phyloP scores from a whole-genome alignment of 2,888 invertebrate genomes.

The Pristionchus maxplancki region DNA sequence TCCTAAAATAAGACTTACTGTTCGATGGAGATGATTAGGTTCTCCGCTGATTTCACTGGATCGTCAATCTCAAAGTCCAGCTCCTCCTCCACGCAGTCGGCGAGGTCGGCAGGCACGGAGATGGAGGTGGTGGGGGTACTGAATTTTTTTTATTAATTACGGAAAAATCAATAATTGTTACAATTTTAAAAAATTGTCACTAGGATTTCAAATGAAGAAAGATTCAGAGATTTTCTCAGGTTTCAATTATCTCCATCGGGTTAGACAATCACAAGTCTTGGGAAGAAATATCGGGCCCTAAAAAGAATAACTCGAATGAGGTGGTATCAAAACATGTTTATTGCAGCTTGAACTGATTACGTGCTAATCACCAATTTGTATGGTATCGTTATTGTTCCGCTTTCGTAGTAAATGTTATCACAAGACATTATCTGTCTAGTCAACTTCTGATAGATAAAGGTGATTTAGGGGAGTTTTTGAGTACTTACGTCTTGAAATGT shows the following conservation, averaged over 20 bases:
- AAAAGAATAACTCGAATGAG: no score
- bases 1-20: neutral
- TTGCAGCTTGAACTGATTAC: neutral
- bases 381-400: neutral
- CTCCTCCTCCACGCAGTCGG: slow-evolving; percentile 2
- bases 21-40: slow-evolving; percentile 17
- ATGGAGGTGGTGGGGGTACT: neutral
- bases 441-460: no score
- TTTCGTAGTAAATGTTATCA: neutral
- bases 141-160: no score
- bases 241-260: no score
- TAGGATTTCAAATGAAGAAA: no score
- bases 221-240: no score
- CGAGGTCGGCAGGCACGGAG: slow-evolving; percentile 1
- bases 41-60: neutral
- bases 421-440: no score
- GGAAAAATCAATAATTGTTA: neutral
- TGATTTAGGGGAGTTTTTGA: no score
- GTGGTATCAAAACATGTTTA: neutral
- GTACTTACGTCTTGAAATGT: slow-evolving; percentile 17
- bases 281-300: no score
- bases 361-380: neutral
- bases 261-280: no score
- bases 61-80: slow-evolving; percentile 1
- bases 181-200: no score